A percentile compares a stretch with the other conserved stretches of the same genome.
Evolutionary conservation across 1,140 invertebrate species (phyloP).

Genomic region (Drosophila saltans): DNA sequence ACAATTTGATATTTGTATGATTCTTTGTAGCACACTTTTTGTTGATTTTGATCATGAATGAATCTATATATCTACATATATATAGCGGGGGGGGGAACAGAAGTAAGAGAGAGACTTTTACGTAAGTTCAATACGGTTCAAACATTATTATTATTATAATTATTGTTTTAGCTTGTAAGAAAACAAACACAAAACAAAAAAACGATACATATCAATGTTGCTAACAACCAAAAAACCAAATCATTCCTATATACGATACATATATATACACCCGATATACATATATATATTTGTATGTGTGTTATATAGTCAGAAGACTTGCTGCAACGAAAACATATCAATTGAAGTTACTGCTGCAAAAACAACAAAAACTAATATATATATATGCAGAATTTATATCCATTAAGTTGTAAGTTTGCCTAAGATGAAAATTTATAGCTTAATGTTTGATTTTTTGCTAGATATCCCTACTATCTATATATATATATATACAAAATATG

Average conservation of each 20-base stretch:
- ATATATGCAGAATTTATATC: background rate
- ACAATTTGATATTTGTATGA: background rate
- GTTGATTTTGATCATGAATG: background rate
- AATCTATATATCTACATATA: background rate
- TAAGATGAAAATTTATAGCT: constrained; percentile 11
- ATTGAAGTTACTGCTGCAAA: constrained; percentile 72
- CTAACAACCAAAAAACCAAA: constrained; percentile 44
- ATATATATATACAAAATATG: constrained; percentile 28
- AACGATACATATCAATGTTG: constrained; percentile 76
- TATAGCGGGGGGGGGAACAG: background rate
- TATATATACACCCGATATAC: constrained; percentile 22
- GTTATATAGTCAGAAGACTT: constrained; percentile 71
- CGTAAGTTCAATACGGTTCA: constrained; percentile 42
- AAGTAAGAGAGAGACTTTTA: background rate
- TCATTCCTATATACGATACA: constrained; percentile 62
- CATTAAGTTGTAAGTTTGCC: constrained; percentile 10
- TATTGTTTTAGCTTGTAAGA: constrained; percentile 56
- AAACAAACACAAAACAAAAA: background rate
- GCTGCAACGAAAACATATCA: constrained; percentile 82
- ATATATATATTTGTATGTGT: constrained; percentile 41
- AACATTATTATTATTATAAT: constrained; percentile 11
- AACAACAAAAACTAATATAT: background rate
- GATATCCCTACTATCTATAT: background rate
- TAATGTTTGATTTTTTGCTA: constrained; percentile 6
- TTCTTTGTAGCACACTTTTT: too few species aligned